Conservation (phyloP, 1,140 invertebrate species). For the Listronotus bonariensis region DNA sequence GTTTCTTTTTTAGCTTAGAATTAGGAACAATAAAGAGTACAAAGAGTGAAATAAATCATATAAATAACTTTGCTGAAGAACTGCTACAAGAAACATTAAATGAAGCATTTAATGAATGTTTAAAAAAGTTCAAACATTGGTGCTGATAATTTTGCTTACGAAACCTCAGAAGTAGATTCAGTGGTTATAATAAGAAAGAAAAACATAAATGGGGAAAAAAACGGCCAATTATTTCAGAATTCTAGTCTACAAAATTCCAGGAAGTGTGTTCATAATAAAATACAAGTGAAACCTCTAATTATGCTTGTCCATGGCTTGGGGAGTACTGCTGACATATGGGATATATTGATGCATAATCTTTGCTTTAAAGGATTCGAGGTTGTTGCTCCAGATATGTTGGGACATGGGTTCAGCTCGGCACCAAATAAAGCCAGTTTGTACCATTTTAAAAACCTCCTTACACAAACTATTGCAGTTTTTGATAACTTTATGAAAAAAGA, state of each 20-base stretch:
- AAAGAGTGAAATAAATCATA: slow-evolving; percentile 39
- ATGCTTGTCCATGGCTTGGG: slow-evolving; percentile 78
- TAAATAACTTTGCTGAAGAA: slow-evolving; percentile 51
- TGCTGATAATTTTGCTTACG: slow-evolving; percentile 46
- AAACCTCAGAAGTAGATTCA: slow-evolving; percentile 40
- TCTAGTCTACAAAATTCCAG: slow-evolving; percentile 22
- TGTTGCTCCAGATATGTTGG: slow-evolving; percentile 72
- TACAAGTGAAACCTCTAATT: slow-evolving; percentile 60
- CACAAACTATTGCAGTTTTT: slow-evolving; percentile 67
- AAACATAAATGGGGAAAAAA: slow-evolving; percentile 8
- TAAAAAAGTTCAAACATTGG: slow-evolving; percentile 32
- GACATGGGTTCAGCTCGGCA: slow-evolving; percentile 72
- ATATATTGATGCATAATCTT: slow-evolving; percentile 67
- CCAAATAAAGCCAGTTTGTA: slow-evolving; percentile 65
- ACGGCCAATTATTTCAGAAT: slow-evolving; percentile 7
- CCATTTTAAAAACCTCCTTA: slow-evolving; percentile 67
- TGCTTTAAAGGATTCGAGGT: slow-evolving; percentile 67
- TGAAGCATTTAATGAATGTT: slow-evolving; percentile 51
- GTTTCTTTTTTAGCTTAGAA: slow-evolving; percentile 18
- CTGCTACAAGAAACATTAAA: slow-evolving; percentile 50
- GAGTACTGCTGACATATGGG: slow-evolving; percentile 71
- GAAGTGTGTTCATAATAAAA: slow-evolving; percentile 37
- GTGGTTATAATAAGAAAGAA: slow-evolving; percentile 36
- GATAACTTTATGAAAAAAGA: slow-evolving; percentile 60
- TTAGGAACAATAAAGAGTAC: slow-evolving; percentile 12